Conservation (phyloP, 2,797 vertebrate species). For the Mormyrops attenuatus region DNA sequence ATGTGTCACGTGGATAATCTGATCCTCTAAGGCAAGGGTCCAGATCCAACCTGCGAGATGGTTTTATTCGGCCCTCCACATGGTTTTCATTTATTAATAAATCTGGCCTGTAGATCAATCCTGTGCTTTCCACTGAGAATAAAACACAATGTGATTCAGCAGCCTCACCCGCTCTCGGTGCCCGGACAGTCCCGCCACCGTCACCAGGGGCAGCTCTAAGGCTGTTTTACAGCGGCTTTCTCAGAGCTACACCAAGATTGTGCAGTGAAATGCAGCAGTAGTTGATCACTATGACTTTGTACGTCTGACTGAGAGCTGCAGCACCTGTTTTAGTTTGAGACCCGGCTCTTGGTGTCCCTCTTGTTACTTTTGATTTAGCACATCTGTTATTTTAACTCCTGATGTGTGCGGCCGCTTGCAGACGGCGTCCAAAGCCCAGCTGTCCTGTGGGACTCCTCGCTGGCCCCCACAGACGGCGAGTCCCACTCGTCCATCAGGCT, state of each 20-base stretch:
- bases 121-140: background rate
- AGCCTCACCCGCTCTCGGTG: background rate
- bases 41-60: background rate
- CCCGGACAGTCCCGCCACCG: background rate
- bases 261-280: background rate
- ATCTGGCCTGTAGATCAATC: background rate
- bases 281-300: background rate
- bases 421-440: slow-evolving; percentile 73
- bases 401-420: slow-evolving; percentile 36
- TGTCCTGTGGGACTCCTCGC: slow-evolving; percentile 77
- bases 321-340: background rate
- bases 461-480: slow-evolving; percentile 63
- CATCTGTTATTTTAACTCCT: background rate
- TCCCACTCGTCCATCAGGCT: slow-evolving; percentile 64
- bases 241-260: background rate
- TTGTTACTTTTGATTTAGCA: background rate
- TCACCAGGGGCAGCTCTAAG: background rate
- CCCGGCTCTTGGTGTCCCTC: background rate
- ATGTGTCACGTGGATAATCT: background rate
- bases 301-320: background rate
- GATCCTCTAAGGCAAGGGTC: background rate
- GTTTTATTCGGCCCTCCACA: background rate
- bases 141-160: background rate
- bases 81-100: background rate
- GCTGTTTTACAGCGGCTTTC: background rate